A percentile compares a stretch with the other conserved stretches of the same genome.
These are phyloP conservation scores for Astropecten irregularis DNA, from an alignment of 53 echinoderm and acorn worm genomes.

Conservation along the genomic window DNA sequence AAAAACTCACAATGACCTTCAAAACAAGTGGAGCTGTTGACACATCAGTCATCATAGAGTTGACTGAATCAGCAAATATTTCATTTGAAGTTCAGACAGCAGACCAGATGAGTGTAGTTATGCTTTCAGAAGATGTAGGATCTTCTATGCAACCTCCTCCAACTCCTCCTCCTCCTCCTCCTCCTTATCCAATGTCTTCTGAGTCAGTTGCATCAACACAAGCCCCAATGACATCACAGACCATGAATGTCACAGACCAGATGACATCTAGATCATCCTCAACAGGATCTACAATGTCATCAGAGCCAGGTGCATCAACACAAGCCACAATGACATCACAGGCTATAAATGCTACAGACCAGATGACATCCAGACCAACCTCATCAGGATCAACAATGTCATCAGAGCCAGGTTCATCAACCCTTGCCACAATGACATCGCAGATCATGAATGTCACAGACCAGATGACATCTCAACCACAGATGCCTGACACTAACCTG, in stretches of 20 bases:
- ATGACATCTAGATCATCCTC: neutral
- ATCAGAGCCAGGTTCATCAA: neutral
- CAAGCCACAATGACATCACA: neutral
- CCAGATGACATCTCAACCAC: neutral
- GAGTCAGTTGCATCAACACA: neutral
- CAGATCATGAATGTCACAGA: neutral
- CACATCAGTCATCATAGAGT: neutral
- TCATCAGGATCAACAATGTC: neutral
- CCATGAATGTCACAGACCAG: neutral
- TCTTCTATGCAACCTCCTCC: neutral
- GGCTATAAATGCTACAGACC: neutral
- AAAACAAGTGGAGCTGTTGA: neutral
- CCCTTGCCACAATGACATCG: neutral
- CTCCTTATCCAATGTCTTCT: neutral
- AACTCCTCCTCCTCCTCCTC: neutral
- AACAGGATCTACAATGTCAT: neutral
- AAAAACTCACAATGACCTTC: neutral
- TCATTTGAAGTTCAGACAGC: neutral
- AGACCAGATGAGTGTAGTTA: neutral
- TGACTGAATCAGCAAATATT: neutral
- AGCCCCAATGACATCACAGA: neutral
- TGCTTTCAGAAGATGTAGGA: neutral
- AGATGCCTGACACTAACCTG: too few relatives aligned
- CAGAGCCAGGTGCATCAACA: neutral
- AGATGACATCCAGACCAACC: neutral